Percentiles rank a stretch among this genome's conserved stretches.
These are phyloP conservation scores for Lacanobia oleracea DNA, from an alignment of 2,888 invertebrate species.

Conservation along the genomic window DNA sequence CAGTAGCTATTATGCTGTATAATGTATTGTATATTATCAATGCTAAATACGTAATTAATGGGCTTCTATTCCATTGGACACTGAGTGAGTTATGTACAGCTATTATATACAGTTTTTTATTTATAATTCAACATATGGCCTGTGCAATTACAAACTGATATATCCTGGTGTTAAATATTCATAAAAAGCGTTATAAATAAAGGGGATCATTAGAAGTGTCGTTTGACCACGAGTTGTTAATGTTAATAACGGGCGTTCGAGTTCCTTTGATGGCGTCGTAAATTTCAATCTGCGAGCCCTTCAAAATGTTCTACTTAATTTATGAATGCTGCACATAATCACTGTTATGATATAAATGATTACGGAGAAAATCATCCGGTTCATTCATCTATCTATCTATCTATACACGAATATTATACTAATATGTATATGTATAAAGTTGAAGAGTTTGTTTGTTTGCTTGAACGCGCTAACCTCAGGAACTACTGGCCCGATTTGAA, in stretches of 20 bases:
- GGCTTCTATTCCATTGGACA: constrained; percentile 62
- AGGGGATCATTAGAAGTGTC: constrained; percentile 53
- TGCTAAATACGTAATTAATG: constrained; percentile 67
- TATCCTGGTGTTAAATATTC: constrained; percentile 66
- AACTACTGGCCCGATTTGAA: no score
- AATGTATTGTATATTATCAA: constrained; percentile 48
- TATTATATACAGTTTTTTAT: constrained; percentile 68
- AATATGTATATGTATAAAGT: no score
- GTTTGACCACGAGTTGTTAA: constrained; percentile 58
- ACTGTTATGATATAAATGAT: constrained; percentile 29
- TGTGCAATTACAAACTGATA: constrained; percentile 67
- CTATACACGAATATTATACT: no score
- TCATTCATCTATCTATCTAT: no score
- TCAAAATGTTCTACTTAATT: constrained; percentile 63
- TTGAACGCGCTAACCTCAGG: no score
- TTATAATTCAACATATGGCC: constrained; percentile 71
- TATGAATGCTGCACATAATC: constrained; percentile 22
- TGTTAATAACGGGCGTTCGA: constrained; percentile 56
- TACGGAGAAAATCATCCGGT: constrained; percentile 18
- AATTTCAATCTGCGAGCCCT: constrained; percentile 63
- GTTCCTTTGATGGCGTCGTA: constrained; percentile 67
- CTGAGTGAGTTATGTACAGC: constrained; percentile 63
- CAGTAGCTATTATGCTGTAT: constrained; percentile 41
- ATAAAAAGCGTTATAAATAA: constrained; percentile 56
- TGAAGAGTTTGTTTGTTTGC: no score